These are phyloP conservation scores for Apogon talboti DNA, from an alignment of 2,797 vertebrate genomes.

Conservation along the genomic window DNA sequence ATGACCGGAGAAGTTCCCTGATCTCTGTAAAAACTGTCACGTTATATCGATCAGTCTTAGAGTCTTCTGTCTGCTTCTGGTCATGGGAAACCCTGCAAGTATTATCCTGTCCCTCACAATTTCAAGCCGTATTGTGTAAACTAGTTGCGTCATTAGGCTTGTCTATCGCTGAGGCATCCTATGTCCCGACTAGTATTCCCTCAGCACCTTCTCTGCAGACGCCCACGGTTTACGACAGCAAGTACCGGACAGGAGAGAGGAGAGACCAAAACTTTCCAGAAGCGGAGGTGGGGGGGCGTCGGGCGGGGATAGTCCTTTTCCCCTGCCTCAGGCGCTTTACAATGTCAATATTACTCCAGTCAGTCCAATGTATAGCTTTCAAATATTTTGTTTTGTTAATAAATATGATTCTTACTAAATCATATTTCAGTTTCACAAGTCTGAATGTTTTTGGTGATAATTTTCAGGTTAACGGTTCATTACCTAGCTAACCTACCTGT, in stretches of 20 bases:
- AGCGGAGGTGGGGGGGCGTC: neutral
- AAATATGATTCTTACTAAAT: neutral
- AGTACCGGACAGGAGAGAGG: neutral
- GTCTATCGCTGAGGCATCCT: constrained; percentile 56
- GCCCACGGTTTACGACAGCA: constrained; percentile 34
- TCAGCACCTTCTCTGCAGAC: constrained; percentile 20
- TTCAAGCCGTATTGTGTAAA: constrained; percentile 64
- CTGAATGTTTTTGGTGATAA: neutral
- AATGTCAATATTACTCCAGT: neutral
- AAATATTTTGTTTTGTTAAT: neutral
- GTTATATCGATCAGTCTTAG: constrained; percentile 63
- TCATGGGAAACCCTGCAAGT: constrained; percentile 72
- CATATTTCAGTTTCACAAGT: neutral
- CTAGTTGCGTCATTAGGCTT: constrained; percentile 75
- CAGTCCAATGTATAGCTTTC: neutral
- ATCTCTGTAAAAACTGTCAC: constrained; percentile 46
- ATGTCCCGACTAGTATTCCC: constrained; percentile 44
- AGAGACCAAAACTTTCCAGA: constrained; percentile 23
- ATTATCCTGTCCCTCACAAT: constrained; percentile 64
- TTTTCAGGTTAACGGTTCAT: neutral
- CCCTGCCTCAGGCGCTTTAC: neutral
- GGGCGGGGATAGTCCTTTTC: neutral
- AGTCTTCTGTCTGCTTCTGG: constrained; percentile 46
- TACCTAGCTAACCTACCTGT: neutral
- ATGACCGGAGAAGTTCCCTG: constrained; percentile 28